Evolutionary conservation across 2,888 invertebrate genomes (phyloP).

Genomic region (Melipona beecheii): DNA sequence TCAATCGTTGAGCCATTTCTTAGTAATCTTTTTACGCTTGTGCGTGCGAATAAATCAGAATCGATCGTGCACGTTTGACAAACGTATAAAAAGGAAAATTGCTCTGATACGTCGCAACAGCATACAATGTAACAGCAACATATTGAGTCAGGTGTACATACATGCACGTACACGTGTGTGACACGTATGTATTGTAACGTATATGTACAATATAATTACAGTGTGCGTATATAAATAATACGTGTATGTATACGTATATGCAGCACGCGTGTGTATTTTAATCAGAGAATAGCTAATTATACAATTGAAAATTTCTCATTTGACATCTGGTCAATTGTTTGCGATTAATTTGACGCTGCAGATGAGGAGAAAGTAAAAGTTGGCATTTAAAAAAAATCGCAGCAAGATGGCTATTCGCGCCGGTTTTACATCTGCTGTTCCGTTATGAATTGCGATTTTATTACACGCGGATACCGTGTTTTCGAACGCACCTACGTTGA

Average conservation of each 20-base stretch:
- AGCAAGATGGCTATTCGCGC: slow-evolving; percentile 68
- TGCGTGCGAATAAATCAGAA: neutral
- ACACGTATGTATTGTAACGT: neutral
- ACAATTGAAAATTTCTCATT: neutral
- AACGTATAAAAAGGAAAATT: slow-evolving; percentile 14
- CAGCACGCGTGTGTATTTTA: neutral
- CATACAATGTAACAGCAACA: slow-evolving; percentile 6
- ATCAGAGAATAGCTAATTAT: neutral
- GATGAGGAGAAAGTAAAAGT: slow-evolving; percentile 48
- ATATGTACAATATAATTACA: neutral
- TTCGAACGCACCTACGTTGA: slow-evolving; percentile 55
- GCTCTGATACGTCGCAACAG: slow-evolving; percentile 18
- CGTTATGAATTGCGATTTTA: slow-evolving; percentile 40
- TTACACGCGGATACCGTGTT: slow-evolving; percentile 47
- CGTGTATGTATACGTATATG: neutral
- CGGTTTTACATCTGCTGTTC: slow-evolving; percentile 40
- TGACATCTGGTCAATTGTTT: slow-evolving; percentile 34
- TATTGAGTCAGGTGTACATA: slow-evolving; percentile 5
- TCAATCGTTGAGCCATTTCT: neutral
- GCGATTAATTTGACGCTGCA: slow-evolving; percentile 35
- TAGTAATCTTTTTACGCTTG: neutral
- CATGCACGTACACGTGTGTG: neutral
- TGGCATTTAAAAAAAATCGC: slow-evolving; percentile 52
- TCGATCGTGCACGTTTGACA: neutral
- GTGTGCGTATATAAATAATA: neutral